These are phyloP conservation scores for Oscarella lobularis DNA, from an alignment of 37 sponge, comb jelly and placozoan species.

Conservation along the genomic window DNA sequence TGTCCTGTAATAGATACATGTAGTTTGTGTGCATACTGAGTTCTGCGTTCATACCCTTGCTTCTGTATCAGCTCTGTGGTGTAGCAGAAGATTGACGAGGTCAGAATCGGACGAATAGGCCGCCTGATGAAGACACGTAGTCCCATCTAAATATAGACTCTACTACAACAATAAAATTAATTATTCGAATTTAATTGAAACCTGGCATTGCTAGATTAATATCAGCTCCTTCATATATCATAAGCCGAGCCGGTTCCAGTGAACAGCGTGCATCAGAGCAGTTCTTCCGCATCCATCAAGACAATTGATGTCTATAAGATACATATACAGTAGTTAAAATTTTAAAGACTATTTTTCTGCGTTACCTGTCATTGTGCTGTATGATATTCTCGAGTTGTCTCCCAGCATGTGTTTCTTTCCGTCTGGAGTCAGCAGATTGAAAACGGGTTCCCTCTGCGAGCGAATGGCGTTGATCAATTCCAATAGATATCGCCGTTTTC, in stretches of 20 bases:
- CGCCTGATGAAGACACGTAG: constrained; percentile 54
- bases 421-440: background rate
- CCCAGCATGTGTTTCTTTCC: background rate
- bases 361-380: background rate
- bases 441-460: background rate
- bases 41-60: constrained; percentile 13
- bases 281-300: constrained; percentile 57
- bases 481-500: constrained; percentile 1
- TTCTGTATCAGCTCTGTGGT: constrained; percentile 47
- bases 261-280: constrained; percentile 78
- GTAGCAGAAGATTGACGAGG: constrained; percentile 42
- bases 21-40: background rate
- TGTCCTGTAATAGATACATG: constrained; percentile 26
- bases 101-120: constrained; percentile 38
- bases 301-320: constrained; percentile 24
- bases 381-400: background rate
- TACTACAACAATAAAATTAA: background rate
- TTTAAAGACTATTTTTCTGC: no score
- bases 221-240: constrained; percentile 54
- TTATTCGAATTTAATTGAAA: no score
- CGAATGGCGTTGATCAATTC: background rate
- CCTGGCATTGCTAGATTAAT: constrained; percentile 31
- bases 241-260: constrained; percentile 31
- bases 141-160: constrained; percentile 36
- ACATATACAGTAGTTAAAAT: no score